A percentile compares a stretch with the other conserved stretches of the same genome.
phyloP scores from a whole-genome alignment of 2,113 vertebrate species.

The Myanophis thanlyinensis region DNA sequence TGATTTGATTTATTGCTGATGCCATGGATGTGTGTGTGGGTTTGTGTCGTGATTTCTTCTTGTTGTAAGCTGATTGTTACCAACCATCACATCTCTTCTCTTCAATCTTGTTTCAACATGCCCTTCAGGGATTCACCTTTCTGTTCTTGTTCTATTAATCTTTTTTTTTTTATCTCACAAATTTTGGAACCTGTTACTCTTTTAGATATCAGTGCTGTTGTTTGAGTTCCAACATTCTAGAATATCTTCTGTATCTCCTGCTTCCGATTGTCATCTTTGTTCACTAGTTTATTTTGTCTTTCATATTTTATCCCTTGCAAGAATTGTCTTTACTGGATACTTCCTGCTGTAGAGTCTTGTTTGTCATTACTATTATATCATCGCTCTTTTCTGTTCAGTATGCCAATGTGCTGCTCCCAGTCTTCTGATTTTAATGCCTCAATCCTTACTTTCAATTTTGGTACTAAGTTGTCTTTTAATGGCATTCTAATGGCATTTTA shows the following conservation, averaged over 20 bases:
- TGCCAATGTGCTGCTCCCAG: not conserved
- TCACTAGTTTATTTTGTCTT: not conserved
- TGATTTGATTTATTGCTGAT: not conserved
- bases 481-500: not conserved
- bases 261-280: not conserved
- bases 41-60: not conserved
- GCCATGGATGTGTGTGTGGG: not conserved
- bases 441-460: not conserved
- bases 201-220: not conserved
- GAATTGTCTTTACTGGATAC: not conserved
- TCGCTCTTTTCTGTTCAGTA: not conserved
- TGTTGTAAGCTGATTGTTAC: not conserved
- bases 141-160: not conserved
- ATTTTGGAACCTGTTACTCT: not conserved
- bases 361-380: not conserved
- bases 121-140: not conserved
- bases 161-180: not conserved
- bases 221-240: not conserved
- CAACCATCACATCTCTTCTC: not conserved
- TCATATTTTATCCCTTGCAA: not conserved
- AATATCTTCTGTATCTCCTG: not conserved
- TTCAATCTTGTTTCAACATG: not conserved
- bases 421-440: not conserved
- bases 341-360: not conserved
- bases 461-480: not conserved